phyloP scores from a whole-genome alignment of 37 sponge, comb jelly and placozoan species.

The Bolinopsis microptera region DNA sequence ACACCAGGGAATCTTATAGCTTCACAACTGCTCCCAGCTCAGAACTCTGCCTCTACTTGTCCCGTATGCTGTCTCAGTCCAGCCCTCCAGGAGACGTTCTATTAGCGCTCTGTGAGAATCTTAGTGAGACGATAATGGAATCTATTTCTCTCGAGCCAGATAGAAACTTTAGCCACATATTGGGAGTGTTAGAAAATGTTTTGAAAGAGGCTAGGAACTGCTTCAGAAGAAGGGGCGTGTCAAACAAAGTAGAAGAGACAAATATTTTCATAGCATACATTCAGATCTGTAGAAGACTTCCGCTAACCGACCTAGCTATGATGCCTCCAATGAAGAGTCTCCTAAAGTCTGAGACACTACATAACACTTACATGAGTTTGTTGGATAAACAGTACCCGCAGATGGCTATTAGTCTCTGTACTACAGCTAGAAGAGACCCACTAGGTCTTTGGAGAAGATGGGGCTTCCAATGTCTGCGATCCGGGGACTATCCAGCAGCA shows the following conservation, averaged over 20 bases:
- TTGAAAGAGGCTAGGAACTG: not conserved
- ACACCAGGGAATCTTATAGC: not conserved
- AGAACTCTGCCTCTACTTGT: conserved; percentile 46
- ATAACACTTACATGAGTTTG: conserved; percentile 34
- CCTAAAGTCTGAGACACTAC: not conserved
- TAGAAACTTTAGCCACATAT: not conserved
- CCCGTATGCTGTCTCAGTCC: conserved; percentile 34
- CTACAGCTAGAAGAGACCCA: conserved; percentile 70
- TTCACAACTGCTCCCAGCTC: conserved; percentile 40
- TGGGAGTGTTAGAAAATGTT: conserved; percentile 36
- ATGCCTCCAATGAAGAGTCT: conserved; percentile 22
- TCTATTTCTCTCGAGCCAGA: not conserved
- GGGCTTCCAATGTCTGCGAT: conserved; percentile 86
- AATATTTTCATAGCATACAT: conserved; percentile 37
- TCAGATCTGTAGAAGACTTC: conserved; percentile 10
- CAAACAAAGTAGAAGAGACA: not conserved
- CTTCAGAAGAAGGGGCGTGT: not conserved
- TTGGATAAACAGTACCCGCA: conserved; percentile 36
- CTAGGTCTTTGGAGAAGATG: conserved; percentile 81
- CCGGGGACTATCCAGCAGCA: conserved; percentile 82
- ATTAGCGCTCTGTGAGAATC: conserved; percentile 18
- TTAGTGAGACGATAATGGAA: conserved; percentile 7
- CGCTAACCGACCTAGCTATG: not conserved
- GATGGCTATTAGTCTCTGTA: conserved; percentile 36
- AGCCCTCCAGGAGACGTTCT: conserved; percentile 39